Evolutionary conservation across 1,140 invertebrate genomes (phyloP).

Genomic region (Plutomurus gul): DNA sequence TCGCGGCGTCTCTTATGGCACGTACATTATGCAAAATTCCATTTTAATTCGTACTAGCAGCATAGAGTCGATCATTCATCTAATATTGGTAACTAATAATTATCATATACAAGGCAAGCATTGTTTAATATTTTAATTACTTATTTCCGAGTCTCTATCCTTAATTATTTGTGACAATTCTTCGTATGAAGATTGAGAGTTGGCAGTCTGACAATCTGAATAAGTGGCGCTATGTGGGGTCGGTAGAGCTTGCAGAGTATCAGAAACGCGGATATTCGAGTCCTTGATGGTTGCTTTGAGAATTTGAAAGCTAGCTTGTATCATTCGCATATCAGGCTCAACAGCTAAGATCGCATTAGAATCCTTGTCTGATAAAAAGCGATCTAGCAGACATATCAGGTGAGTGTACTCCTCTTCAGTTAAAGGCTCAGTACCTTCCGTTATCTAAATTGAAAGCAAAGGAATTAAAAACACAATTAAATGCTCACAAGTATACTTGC

Average conservation of each 20-base stretch:
- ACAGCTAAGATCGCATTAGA: conserved; percentile 41
- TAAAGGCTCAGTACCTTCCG: conserved; percentile 22
- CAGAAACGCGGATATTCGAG: neutral
- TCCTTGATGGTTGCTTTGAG: conserved; percentile 28
- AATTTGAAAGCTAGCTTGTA: conserved; percentile 50
- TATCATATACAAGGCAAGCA: too few species aligned
- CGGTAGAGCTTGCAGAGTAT: neutral
- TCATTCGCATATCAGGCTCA: conserved; percentile 48
- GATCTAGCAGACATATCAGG: conserved; percentile 39
- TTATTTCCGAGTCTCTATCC: neutral
- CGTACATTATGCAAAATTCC: too few species aligned
- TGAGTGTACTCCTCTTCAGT: conserved; percentile 36
- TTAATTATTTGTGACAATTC: neutral
- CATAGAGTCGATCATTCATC: too few species aligned
- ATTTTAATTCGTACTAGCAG: too few species aligned
- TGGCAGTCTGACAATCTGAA: too few species aligned
- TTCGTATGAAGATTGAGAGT: too few species aligned
- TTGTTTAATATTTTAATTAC: too few species aligned
- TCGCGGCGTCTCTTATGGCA: too few species aligned
- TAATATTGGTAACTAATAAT: too few species aligned
- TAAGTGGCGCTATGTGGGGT: neutral
- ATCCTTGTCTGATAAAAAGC: conserved; percentile 39
- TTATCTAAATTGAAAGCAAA: conserved; percentile 22
- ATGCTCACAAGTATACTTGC: neutral
- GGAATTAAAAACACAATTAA: neutral